Evolutionary conservation across 2,888 invertebrate species (phyloP).

Genomic region (Scotopteryx bipunctaria): DNA sequence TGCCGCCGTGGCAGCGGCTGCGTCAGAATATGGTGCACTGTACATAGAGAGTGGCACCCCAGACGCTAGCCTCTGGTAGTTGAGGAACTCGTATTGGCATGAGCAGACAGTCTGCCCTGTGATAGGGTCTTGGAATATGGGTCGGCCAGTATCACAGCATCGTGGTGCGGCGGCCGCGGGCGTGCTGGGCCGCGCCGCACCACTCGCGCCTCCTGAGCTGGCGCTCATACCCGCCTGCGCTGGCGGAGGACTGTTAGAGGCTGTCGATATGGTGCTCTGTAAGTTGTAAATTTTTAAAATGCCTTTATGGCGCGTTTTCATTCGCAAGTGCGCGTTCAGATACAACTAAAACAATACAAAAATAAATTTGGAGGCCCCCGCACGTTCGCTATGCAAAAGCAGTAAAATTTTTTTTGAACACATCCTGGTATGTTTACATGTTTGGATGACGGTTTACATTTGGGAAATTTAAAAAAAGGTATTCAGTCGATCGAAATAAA

Average conservation of each 20-base stretch:
- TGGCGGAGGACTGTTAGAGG: conserved; percentile 87
- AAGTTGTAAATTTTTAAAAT: conserved; percentile 82
- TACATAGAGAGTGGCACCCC: conserved; percentile 92
- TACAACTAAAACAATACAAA: conserved; percentile 24
- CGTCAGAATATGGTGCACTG: conserved; percentile 90
- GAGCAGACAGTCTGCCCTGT: conserved; percentile 95
- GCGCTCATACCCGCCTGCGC: conserved; percentile 84
- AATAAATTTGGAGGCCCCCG: conserved; percentile 67
- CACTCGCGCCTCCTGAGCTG: conserved; percentile 79
- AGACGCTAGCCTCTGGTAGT: conserved; percentile 90
- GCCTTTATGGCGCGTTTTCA: conserved; percentile 80
- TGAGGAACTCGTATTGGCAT: conserved; percentile 94
- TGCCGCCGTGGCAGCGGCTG: conserved; percentile 86
- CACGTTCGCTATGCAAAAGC: conserved; percentile 66
- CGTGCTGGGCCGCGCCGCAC: conserved; percentile 79
- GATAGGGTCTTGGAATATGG: conserved; percentile 94
- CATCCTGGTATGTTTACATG: conserved; percentile 56
- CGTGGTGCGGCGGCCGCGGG: conserved; percentile 83
- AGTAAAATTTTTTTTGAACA: conserved; percentile 33
- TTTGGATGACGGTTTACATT: conserved; percentile 27
- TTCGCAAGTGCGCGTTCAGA: conserved; percentile 65
- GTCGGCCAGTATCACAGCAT: conserved; percentile 96
- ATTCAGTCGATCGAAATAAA: conserved; percentile 14
- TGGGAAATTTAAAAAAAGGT: background rate
- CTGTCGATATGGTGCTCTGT: conserved; percentile 87